phyloP scores from a whole-genome alignment of 1,140 invertebrate species.

The Aphidius gifuensis region DNA sequence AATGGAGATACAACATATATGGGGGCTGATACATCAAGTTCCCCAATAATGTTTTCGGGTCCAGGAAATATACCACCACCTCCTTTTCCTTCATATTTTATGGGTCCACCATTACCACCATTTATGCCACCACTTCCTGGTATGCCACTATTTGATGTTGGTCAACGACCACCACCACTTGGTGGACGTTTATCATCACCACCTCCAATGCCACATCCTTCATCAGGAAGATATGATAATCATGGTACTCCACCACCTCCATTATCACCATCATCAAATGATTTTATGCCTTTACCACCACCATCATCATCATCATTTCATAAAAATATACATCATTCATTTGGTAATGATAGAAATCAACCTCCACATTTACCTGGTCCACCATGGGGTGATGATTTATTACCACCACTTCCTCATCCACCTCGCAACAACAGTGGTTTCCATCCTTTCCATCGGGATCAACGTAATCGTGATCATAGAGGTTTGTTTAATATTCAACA shows the following conservation, averaged over 20 bases:
- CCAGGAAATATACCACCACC: slow-evolving; percentile 49
- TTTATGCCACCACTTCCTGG: slow-evolving; percentile 34
- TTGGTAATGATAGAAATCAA: slow-evolving; percentile 37
- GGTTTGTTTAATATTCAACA: slow-evolving; percentile 41
- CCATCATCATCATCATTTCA: slow-evolving; percentile 30
- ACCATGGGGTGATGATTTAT: slow-evolving; percentile 42
- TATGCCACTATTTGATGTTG: slow-evolving; percentile 53
- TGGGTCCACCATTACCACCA: slow-evolving; percentile 31
- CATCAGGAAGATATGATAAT: slow-evolving; percentile 34
- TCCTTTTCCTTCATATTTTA: slow-evolving; percentile 44
- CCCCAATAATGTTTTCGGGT: slow-evolving; percentile 53
- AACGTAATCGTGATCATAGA: slow-evolving; percentile 48
- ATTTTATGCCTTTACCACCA: slow-evolving; percentile 25
- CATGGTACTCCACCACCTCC: slow-evolving; percentile 39
- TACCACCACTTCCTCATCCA: slow-evolving; percentile 25
- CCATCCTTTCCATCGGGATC: slow-evolving; percentile 40
- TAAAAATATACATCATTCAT: slow-evolving; percentile 26
- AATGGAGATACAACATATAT: slow-evolving; percentile 54
- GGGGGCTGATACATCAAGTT: slow-evolving; percentile 54
- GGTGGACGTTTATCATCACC: slow-evolving; percentile 64
- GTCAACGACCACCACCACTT: slow-evolving; percentile 62
- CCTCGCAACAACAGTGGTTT: slow-evolving; percentile 38
- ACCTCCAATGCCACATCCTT: slow-evolving; percentile 42
- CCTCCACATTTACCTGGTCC: slow-evolving; percentile 29
- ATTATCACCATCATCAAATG: slow-evolving; percentile 33